phyloP scores from a whole-genome alignment of 1,140 invertebrate genomes.

The Musca vetustissima region DNA sequence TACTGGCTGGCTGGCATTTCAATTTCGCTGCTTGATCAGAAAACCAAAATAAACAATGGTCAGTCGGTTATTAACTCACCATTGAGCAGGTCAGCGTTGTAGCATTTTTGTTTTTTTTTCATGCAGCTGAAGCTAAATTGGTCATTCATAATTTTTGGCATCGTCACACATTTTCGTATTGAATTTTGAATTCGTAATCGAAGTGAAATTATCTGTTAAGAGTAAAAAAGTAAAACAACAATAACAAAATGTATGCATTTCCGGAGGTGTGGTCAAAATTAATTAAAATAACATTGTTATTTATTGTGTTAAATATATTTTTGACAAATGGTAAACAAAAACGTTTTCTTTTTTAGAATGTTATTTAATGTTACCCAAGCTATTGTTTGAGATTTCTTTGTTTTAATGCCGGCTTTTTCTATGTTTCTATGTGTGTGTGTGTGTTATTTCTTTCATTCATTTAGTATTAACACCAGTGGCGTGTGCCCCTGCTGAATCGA shows the following conservation, averaged over 20 bases:
- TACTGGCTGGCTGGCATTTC: no score
- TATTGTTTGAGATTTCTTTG: background rate
- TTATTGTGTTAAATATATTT: background rate
- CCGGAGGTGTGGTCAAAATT: background rate
- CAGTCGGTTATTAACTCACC: slow-evolving; percentile 11
- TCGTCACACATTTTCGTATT: background rate
- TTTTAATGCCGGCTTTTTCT: background rate
- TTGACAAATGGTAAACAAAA: slow-evolving; percentile 5
- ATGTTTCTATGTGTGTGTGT: background rate
- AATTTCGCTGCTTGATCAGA: background rate
- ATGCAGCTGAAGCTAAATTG: background rate
- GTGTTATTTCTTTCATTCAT: background rate
- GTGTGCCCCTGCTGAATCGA: background rate
- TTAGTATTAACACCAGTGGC: background rate
- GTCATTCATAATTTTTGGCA: background rate
- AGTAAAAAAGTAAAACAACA: background rate
- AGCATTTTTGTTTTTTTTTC: background rate
- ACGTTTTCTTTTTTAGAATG: background rate
- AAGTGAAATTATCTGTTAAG: background rate
- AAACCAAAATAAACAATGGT: slow-evolving; percentile 13
- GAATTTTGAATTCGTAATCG: background rate
- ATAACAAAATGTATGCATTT: background rate
- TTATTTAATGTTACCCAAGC: background rate
- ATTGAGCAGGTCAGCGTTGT: slow-evolving; percentile 14
- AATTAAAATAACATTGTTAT: background rate